Evolutionary conservation across 2,113 vertebrate species (phyloP), one percentile per base, ranked within the genome.

Genomic region (Crotalus tigris): DNA sequence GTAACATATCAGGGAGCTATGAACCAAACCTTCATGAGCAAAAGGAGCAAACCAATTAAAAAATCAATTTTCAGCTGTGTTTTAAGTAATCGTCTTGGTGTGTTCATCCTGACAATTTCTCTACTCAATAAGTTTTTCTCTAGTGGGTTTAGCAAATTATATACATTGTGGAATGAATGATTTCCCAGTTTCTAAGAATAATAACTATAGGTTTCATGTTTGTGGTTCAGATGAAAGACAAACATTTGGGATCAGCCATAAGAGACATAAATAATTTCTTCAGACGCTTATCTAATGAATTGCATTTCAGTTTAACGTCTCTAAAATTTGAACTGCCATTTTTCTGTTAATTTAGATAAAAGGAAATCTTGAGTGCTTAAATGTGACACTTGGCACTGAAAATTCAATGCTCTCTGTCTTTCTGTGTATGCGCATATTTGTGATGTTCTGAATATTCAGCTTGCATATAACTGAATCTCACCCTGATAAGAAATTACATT

Each of bases 191-290:
- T 97, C 97, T 97, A 97, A 97, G 97, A 97, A 97, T 95, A 97
- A 97, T 97, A 97, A 97, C 96, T 98, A 97, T 97, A 97, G 96
- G 95, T 97, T 95, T 98, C 97, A 97, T 98, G 95, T 98, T 98
- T 98, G 96, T 97, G 89, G 97, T 96, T 96, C 97, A 98, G 97
- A 98, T 98, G 98, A 98, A 99, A 99, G 98, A 97, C 97, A 98
- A 97, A 97, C 96, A 97, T 98, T 98, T 98, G 97, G 95, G 97
- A 95, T 94, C 97, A 96, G 98, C 98, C 97, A 97, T 96, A 97
- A 97, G 98, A 96, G 97, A 98, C 96, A 97, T 99, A 98, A 98
- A 99, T 98, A 98, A 99, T 99, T 99, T 97, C 96, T 97, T 98
- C 98, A 98, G 98, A 98, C 97, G 97, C 96, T 97, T 98, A 98